phyloP scores from a whole-genome alignment of 2,113 vertebrate species.

The Phodopus roborovskii region DNA sequence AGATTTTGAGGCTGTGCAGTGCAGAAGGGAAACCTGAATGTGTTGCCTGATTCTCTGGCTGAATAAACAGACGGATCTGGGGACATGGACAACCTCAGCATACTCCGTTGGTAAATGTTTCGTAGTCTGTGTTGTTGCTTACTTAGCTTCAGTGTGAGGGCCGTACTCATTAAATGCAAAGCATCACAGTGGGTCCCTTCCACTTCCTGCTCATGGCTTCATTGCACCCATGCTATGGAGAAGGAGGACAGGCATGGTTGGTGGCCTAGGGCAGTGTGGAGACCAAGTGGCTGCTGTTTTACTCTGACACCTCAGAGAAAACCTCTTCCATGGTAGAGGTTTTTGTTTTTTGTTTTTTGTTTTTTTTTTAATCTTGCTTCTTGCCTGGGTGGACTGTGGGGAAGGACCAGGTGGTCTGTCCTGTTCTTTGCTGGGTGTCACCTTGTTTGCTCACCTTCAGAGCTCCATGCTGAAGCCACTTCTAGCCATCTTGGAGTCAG shows the following conservation, averaged over 20 bases:
- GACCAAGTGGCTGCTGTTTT: not conserved
- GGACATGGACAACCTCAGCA: not conserved
- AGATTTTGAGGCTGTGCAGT: constrained; percentile 1
- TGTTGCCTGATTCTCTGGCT: not conserved
- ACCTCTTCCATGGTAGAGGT: not conserved
- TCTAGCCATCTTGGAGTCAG: not conserved
- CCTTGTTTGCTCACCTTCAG: not conserved
- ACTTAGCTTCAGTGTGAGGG: not conserved
- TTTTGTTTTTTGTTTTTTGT: not conserved
- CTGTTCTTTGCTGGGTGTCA: not conserved
- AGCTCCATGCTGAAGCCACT: too few relatives aligned
- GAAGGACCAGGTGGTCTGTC: not conserved
- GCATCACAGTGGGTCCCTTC: too few relatives aligned
- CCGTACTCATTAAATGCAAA: not conserved
- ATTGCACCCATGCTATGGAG: not conserved
- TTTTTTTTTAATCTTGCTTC: not conserved
- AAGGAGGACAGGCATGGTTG: not conserved
- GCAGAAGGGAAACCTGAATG: not conserved
- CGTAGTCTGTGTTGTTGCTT: not conserved
- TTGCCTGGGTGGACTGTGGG: not conserved
- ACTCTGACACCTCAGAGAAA: not conserved
- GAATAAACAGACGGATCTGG: not conserved
- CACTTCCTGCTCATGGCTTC: not conserved
- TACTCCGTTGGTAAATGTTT: not conserved
- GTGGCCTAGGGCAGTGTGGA: not conserved